Evolutionary conservation across 2,113 vertebrate genomes (phyloP).

Genomic region (Oxyura jamaicensis): DNA sequence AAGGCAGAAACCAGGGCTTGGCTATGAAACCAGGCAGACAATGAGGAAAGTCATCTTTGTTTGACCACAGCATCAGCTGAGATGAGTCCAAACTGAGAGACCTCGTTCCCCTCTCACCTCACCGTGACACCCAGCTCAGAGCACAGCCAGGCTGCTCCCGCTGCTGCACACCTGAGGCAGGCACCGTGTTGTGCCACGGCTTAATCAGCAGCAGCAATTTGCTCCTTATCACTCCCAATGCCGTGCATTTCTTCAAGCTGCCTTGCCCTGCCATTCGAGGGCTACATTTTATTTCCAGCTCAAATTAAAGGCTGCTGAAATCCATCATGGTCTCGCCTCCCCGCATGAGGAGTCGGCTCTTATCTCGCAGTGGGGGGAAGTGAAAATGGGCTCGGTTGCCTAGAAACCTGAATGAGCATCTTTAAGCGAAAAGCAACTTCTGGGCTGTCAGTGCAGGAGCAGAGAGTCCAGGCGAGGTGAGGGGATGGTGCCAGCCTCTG

Average conservation of each 20-base stretch:
- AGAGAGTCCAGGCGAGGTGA: background rate
- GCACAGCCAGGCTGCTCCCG: background rate
- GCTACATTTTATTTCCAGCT: conserved; percentile 46
- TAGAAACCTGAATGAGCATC: conserved; percentile 71
- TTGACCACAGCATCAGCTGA: background rate
- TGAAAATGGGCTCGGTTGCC: conserved; percentile 68
- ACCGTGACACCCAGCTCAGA: background rate
- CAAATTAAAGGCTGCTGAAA: conserved; percentile 61
- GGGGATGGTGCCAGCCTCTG: background rate
- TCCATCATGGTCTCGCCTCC: conserved; percentile 52
- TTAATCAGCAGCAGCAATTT: conserved; percentile 12
- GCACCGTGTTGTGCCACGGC: background rate
- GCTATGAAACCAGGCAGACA: accelerated
- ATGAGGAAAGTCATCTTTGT: background rate
- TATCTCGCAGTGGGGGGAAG: conserved; percentile 64
- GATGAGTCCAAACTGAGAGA: background rate
- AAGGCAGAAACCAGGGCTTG: background rate
- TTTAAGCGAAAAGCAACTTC: conserved; percentile 56
- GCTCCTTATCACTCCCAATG: background rate
- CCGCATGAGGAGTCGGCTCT: conserved; percentile 56
- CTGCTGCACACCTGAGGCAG: background rate
- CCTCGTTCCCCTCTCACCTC: background rate
- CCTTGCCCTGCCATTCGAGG: conserved; percentile 8
- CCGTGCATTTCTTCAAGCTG: background rate
- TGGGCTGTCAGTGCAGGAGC: conserved; percentile 30